Conservation (phyloP, 2,113 vertebrate genomes). For the Platysteira castanea region DNA sequence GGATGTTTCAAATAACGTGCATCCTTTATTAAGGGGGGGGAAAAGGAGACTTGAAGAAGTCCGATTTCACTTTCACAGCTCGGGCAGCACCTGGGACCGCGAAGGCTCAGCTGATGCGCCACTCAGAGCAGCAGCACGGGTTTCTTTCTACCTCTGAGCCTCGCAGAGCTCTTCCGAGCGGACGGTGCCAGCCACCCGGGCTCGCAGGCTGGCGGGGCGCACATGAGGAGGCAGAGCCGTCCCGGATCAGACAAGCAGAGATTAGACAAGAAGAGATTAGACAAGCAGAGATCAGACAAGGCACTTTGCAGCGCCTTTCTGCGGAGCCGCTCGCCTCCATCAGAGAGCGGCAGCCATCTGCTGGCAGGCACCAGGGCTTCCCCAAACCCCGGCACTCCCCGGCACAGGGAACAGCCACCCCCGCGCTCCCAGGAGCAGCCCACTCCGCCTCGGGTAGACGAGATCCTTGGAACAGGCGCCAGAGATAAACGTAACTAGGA, state of each 20-base stretch:
- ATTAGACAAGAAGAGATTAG: too few species aligned
- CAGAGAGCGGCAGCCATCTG: slow-evolving; percentile 13
- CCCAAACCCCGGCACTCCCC: accelerated
- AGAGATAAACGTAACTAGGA: neutral
- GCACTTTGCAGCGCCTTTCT: too few species aligned
- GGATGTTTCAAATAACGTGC: neutral
- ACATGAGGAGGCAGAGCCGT: neutral
- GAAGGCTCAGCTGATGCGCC: accelerated
- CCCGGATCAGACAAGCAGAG: accelerated
- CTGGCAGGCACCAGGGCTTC: neutral
- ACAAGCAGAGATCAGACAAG: too few species aligned
- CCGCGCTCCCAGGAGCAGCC: neutral
- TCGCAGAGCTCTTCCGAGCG: accelerated
- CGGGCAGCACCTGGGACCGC: accelerated
- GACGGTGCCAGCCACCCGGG: accelerated
- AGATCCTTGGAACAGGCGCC: neutral
- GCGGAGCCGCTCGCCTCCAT: neutral
- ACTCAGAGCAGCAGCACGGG: accelerated
- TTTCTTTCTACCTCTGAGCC: neutral
- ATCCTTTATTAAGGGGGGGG: neutral
- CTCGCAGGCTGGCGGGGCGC: accelerated
- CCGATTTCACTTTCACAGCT: neutral
- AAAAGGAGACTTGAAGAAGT: neutral
- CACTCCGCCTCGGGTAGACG: accelerated
- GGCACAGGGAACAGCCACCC: accelerated